phyloP scores from a whole-genome alignment of 2,888 invertebrate species.

The Minunthozetes semirufus region DNA sequence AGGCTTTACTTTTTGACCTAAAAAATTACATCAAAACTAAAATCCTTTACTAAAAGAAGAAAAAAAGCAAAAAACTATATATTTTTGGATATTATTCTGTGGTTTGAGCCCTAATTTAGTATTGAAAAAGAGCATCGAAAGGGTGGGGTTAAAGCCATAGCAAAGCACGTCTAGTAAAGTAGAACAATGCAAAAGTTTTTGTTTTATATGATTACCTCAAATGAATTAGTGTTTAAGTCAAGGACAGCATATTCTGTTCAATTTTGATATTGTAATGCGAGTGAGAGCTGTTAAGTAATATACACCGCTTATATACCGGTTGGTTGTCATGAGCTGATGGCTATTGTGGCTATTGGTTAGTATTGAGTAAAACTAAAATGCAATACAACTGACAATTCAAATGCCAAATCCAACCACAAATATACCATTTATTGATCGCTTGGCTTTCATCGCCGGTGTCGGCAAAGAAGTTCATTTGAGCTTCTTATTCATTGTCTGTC shows the following conservation, averaged over 20 bases:
- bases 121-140: conserved; percentile 1
- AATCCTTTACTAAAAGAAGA: background rate
- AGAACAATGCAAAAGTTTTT: background rate
- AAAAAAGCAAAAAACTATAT: background rate
- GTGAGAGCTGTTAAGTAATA: background rate
- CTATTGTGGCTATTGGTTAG: background rate
- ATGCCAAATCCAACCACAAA: background rate
- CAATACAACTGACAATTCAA: background rate
- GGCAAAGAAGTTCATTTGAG: no score
- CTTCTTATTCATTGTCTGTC: background rate
- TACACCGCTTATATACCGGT: background rate
- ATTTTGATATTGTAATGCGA: background rate
- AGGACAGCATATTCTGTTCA: background rate
- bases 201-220: background rate
- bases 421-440: background rate
- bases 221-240: background rate
- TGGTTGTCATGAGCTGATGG: conserved; percentile 5
- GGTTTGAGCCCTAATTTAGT: background rate
- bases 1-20: no score
- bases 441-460: background rate
- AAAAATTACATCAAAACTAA: no score
- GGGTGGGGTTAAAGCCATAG: background rate
- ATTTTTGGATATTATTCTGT: background rate
- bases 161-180: background rate
- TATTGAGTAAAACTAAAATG: background rate